Percentiles rank a stretch among this genome's conserved stretches.
Conservation (phyloP, 2,797 vertebrate genomes). For the Miichthys miiuy region DNA sequence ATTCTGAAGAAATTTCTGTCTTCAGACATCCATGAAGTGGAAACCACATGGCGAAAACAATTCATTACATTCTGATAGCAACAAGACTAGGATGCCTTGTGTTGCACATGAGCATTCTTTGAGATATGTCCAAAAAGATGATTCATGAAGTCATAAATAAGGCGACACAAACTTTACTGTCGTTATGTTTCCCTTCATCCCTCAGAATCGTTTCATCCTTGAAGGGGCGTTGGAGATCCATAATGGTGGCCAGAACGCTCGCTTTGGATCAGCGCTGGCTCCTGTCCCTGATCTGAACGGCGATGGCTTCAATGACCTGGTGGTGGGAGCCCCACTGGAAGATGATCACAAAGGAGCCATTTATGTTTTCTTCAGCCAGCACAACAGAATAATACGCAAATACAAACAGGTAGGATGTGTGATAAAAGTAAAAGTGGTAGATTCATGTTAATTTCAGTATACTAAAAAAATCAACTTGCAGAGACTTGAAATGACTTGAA, state of each 20-base stretch:
- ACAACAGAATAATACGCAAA: conserved; percentile 87
- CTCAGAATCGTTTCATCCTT: conserved; percentile 88
- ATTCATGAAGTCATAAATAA: not conserved
- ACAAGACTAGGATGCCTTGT: not conserved
- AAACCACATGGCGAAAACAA: conserved; percentile 3
- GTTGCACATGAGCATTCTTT: not conserved
- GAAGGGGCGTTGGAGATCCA: conserved; percentile 89
- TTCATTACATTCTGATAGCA: not conserved
- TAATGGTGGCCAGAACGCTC: conserved; percentile 93
- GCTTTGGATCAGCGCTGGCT: conserved; percentile 93
- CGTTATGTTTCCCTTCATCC: conserved; percentile 14
- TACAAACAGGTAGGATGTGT: conserved; percentile 91
- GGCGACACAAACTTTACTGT: not conserved
- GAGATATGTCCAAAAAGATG: conserved; percentile 3
- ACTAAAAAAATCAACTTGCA: not conserved
- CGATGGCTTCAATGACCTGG: conserved; percentile 93
- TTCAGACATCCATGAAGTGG: conserved; percentile 9
- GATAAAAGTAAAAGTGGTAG: not conserved
- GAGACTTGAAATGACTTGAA: not conserved
- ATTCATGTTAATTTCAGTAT: not conserved
- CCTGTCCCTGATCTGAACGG: conserved; percentile 94
- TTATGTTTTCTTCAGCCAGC: conserved; percentile 92
- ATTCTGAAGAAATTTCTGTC: not conserved
- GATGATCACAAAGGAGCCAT: conserved; percentile 93
- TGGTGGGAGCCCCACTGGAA: conserved; percentile 94